Base-by-base conservation (phyloP, 2,888 invertebrate species). In the Sesamia inferens region DNA sequence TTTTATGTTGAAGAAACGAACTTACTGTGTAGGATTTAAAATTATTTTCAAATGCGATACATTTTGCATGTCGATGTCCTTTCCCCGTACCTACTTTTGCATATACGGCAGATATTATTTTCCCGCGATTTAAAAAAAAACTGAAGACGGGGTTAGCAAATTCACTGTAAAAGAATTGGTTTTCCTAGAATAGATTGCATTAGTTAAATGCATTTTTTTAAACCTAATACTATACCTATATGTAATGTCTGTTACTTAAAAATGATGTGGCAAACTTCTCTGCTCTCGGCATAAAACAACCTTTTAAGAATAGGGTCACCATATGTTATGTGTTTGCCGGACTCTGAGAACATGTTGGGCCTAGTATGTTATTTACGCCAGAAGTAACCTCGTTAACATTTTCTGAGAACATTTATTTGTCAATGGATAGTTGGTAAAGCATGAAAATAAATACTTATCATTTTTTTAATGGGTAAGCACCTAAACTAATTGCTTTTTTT, bases 261-360 rank as follows among this genome's bases (percentile, higher is more conserved):
- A 19, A 39, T 19, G 16, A 31, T 57, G 11, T 57, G 2, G 16
- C 7, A 16, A 67, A 67, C 19, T 24, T 10, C 71, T 54, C 59
- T 67, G 68, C 24, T 61, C 51, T 70, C 67, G 11, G 63, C 55
- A 58, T 73, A 70, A 71, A 78, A 68, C 74, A 57, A 54, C 73
- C 59, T 68, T 83, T 79, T 61, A 48, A 14, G 39, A 85, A 82
- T 83, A 78, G 83, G 85, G 85, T 76, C 82, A 77, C 85, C 85
- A 86, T 70, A 79, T 85, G 85, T 75, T 72, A 58, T 58, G 4
- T 76, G 58, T 78, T 78, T 68, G 19, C 42, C 61, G 77, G 72
- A 62, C 74, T 84, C 71, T 55, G 19, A 73, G 55, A 82, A 81
- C 22, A 31, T 31, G 31, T 31, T 31, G 1, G 31, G 11, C 31